Evolutionary conservation across 1,140 invertebrate species (phyloP).

Genomic region (Cheumatopsyche charites): DNA sequence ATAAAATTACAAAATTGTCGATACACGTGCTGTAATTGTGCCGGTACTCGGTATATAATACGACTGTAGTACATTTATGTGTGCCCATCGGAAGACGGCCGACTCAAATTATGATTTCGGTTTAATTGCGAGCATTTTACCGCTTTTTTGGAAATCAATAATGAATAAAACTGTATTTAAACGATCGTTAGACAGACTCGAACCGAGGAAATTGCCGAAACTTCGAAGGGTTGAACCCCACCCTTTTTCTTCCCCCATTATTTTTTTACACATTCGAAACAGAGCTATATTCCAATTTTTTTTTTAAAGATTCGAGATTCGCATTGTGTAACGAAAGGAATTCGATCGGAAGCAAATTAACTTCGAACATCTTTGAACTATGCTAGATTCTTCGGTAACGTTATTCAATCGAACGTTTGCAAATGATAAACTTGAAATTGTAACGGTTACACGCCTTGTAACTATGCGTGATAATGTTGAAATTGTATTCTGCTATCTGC

Average conservation of each 20-base stretch:
- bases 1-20: constrained; percentile 24
- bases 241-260: too few relatives aligned
- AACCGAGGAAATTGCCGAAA: constrained; percentile 1
- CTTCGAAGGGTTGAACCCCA: not conserved
- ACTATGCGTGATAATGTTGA: too few relatives aligned
- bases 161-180: constrained; percentile 24
- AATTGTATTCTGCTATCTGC: not conserved
- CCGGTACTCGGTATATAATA: not conserved
- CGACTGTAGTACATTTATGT: not conserved
- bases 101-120: constrained; percentile 25
- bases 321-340: too few relatives aligned
- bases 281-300: too few relatives aligned
- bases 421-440: too few relatives aligned
- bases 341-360: constrained; percentile 2
- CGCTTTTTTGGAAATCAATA: constrained; percentile 27
- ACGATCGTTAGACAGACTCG: constrained; percentile 9
- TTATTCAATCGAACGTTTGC: too few relatives aligned
- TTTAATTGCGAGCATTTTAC: constrained; percentile 25
- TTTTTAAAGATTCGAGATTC: too few relatives aligned
- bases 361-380: not conserved
- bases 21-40: not conserved
- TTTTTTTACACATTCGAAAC: too few relatives aligned
- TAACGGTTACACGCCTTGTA: too few relatives aligned
- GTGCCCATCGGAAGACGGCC: not conserved
- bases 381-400: not conserved